Percentiles rank a stretch among this genome's conserved stretches.
phyloP scores from a whole-genome alignment of 2,888 invertebrate genomes.

The Neuroscelio doddi region DNA sequence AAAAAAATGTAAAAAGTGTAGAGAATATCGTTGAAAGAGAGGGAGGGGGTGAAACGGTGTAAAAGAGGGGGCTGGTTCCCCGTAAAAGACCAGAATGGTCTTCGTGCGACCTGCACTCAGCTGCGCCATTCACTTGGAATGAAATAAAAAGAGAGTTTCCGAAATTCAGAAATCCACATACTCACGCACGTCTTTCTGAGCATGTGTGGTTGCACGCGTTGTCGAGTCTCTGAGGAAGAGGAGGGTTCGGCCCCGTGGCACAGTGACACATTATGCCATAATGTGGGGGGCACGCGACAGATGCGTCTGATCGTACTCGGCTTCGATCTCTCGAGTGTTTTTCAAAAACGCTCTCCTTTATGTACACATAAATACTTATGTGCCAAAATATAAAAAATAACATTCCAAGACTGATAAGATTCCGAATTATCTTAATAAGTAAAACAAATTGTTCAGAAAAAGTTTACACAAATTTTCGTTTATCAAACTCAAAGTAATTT shows the following conservation, averaged over 20 bases:
- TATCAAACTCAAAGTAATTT: no score
- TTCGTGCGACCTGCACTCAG: slow-evolving; percentile 63
- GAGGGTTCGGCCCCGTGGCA: slow-evolving; percentile 59
- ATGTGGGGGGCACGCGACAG: slow-evolving; percentile 69
- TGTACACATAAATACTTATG: slow-evolving; percentile 28
- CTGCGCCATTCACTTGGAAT: slow-evolving; percentile 55
- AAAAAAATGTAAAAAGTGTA: slow-evolving; percentile 33
- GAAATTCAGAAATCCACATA: slow-evolving; percentile 66
- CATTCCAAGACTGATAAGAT: no score
- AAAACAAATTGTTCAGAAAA: no score
- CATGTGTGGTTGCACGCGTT: slow-evolving; percentile 15
- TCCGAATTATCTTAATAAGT: no score
- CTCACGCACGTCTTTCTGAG: slow-evolving; percentile 28
- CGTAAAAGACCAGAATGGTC: slow-evolving; percentile 48
- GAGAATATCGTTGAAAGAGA: slow-evolving; percentile 30
- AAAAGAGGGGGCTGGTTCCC: slow-evolving; percentile 15
- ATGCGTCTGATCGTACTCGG: slow-evolving; percentile 62
- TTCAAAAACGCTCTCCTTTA: slow-evolving; percentile 41
- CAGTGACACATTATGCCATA: slow-evolving; percentile 71
- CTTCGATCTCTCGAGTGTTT: slow-evolving; percentile 44
- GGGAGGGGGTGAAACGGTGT: slow-evolving; percentile 13
- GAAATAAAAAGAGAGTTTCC: slow-evolving; percentile 57
- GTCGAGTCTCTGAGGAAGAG: slow-evolving; percentile 39
- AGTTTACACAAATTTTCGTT: no score
- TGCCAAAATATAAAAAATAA: neutral